Percentiles rank a stretch among this genome's conserved stretches.
These are phyloP conservation scores for Crossoptilon crossoptilon DNA, from an alignment of 2,797 vertebrate species.

Conservation along the genomic window DNA sequence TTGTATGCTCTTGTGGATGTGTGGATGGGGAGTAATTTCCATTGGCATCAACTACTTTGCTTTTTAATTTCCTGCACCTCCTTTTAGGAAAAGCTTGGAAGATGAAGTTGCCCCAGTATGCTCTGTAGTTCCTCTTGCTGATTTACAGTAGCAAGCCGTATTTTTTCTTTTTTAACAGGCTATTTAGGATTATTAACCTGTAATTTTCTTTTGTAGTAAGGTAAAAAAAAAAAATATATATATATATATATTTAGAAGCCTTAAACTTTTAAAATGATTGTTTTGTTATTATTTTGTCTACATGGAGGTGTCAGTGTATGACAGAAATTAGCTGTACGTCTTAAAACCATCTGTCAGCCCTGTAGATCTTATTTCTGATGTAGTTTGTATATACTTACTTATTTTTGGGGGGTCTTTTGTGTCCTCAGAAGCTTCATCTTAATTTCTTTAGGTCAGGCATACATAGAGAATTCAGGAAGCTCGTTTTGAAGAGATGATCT, in stretches of 20 bases:
- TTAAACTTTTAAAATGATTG: background rate
- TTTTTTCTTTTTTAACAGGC: background rate
- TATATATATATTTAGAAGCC: background rate
- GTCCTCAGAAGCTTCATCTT: background rate
- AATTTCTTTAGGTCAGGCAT: background rate
- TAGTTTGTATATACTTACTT: background rate
- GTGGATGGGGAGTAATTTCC: background rate
- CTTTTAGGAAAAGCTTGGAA: background rate
- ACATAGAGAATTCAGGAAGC: background rate
- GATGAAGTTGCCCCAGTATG: background rate
- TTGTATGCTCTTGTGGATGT: background rate
- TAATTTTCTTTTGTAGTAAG: constrained; percentile 10
- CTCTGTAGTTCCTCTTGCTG: background rate
- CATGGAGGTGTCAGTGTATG: background rate
- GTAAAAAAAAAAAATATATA: background rate
- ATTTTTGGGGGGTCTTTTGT: background rate
- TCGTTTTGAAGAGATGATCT: background rate
- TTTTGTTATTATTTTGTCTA: background rate
- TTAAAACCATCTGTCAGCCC: background rate
- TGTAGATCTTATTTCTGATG: background rate
- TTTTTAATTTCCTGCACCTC: background rate
- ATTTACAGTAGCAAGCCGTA: background rate
- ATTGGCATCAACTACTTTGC: background rate
- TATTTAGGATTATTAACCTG: constrained; percentile 11
- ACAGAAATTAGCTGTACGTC: background rate